These are phyloP conservation scores for Myopa testacea DNA, from an alignment of 2,888 invertebrate genomes.

Conservation along the genomic window DNA sequence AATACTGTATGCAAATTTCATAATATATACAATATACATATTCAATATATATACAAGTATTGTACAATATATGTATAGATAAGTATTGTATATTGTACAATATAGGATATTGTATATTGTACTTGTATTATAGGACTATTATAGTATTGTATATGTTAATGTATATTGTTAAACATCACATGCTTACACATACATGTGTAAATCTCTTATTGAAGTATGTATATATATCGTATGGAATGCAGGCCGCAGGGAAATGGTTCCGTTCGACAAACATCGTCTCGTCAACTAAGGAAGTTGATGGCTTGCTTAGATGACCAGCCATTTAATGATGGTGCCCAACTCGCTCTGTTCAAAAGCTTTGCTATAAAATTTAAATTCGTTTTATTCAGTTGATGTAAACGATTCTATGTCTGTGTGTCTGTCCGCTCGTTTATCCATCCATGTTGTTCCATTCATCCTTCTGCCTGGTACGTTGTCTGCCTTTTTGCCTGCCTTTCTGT, in stretches of 20 bases:
- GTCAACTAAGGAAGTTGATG: background rate
- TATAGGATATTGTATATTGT: too few species aligned
- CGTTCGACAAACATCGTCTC: background rate
- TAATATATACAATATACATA: too few species aligned
- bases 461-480: conserved; percentile 8
- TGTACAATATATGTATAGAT: too few species aligned
- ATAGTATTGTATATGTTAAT: too few species aligned
- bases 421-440: background rate
- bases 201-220: too few species aligned
- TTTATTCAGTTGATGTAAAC: background rate
- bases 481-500: conserved; percentile 12
- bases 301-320: background rate
- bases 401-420: background rate
- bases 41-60: too few species aligned
- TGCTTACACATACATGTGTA: too few species aligned
- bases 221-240: background rate
- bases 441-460: background rate
- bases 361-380: conserved; percentile 4
- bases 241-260: background rate
- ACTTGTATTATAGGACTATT: too few species aligned
- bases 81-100: too few species aligned
- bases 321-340: background rate
- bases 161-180: too few species aligned
- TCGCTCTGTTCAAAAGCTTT: background rate
- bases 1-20: too few species aligned